A percentile compares a stretch with the other conserved stretches of the same genome.
Conservation (phyloP, 1,140 invertebrate species). For the Protaetia brevitarsis region DNA sequence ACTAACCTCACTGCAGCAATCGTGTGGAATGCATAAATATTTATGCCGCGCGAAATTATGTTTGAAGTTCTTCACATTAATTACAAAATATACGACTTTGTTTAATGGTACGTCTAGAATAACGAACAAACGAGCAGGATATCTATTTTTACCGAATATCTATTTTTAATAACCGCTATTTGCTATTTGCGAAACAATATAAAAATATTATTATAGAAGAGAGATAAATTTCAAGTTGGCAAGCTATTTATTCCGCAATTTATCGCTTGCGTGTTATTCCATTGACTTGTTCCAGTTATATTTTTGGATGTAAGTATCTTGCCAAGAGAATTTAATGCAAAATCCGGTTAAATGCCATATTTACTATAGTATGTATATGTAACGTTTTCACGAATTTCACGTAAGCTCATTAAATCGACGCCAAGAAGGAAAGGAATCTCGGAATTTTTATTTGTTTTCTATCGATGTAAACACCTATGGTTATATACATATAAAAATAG, state of each 20-base stretch:
- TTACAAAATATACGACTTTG: too few species aligned
- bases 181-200: slow-evolving; percentile 7
- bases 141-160: not conserved
- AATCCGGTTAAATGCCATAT: not conserved
- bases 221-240: not conserved
- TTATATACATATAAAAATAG: too few species aligned
- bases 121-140: too few species aligned
- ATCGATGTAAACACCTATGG: too few species aligned
- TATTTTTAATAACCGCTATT: not conserved
- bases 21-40: too few species aligned
- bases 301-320: not conserved
- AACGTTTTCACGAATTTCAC: not conserved
- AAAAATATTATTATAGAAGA: not conserved
- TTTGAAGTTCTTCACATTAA: too few species aligned
- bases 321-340: not conserved
- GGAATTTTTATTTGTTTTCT: too few species aligned
- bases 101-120: too few species aligned
- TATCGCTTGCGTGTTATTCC: not conserved
- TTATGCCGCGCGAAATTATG: too few species aligned
- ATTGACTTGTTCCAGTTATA: slow-evolving; percentile 15
- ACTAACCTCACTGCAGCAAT: too few species aligned
- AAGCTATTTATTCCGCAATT: not conserved
- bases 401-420: not conserved
- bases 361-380: not conserved
- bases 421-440: not conserved